Percentiles rank a stretch among this genome's conserved stretches.
phyloP scores from a whole-genome alignment of 1,140 invertebrate genomes.

The Drosophila repletoides region DNA sequence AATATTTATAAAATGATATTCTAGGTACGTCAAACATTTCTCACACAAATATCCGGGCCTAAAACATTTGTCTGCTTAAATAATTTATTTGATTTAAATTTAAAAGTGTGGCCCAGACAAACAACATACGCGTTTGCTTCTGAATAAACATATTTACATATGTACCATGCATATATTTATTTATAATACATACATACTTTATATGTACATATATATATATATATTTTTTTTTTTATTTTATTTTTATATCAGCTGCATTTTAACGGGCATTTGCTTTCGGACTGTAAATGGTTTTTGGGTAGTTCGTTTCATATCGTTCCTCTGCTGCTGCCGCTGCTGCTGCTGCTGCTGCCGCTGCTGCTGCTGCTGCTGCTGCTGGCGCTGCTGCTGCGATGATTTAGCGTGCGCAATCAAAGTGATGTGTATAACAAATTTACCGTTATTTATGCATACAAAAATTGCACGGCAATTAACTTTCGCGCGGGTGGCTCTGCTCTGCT shows the following conservation, averaged over 20 bases:
- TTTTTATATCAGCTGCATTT: slow-evolving; percentile 65
- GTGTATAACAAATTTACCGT: slow-evolving; percentile 81
- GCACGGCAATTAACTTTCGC: slow-evolving; percentile 78
- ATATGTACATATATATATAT: neutral
- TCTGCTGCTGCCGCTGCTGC: neutral
- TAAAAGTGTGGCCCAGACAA: slow-evolving; percentile 24
- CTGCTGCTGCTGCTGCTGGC: too few species aligned
- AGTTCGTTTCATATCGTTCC: neutral
- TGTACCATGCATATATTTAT: neutral
- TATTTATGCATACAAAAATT: slow-evolving; percentile 81
- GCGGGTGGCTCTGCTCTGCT: slow-evolving; percentile 12
- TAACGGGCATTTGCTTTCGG: slow-evolving; percentile 54
- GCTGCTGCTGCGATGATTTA: slow-evolving; percentile 66
- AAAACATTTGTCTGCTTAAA: slow-evolving; percentile 37
- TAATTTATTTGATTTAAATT: slow-evolving; percentile 49
- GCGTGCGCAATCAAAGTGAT: slow-evolving; percentile 76
- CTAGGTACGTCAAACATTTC: neutral
- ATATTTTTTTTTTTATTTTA: slow-evolving; percentile 19
- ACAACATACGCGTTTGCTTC: neutral
- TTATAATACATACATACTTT: neutral
- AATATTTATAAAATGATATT: neutral
- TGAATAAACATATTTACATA: neutral
- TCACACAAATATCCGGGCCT: slow-evolving; percentile 14
- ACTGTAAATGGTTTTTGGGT: slow-evolving; percentile 30
- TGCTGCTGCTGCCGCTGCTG: neutral